These are phyloP conservation scores for Palythoa caribaeorum DNA, from an alignment of 92 coral and sea anemone species.

Conservation along the genomic window DNA sequence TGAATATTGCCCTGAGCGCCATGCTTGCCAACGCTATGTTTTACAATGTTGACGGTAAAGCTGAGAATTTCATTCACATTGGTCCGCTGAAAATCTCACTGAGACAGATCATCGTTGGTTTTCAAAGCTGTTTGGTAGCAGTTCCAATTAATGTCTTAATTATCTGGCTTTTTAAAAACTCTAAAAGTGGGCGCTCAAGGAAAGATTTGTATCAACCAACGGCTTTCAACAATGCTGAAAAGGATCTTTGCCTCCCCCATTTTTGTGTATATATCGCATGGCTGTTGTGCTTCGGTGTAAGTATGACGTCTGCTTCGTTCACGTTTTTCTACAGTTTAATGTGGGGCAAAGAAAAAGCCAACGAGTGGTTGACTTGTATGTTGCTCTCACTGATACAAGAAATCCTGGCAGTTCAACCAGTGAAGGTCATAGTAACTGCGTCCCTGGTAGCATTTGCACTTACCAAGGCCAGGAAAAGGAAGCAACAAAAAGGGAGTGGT, in stretches of 20 bases:
- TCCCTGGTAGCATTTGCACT: slow-evolving; percentile 38
- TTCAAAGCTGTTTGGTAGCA: slow-evolving; percentile 67
- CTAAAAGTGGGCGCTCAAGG: neutral
- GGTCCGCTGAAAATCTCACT: slow-evolving; percentile 64
- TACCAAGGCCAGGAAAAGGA: neutral
- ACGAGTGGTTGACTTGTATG: slow-evolving; percentile 70
- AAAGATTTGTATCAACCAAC: neutral
- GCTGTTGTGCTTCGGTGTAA: slow-evolving; percentile 57
- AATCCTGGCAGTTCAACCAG: slow-evolving; percentile 63
- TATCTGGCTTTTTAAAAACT: slow-evolving; percentile 44
- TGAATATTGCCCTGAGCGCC: slow-evolving; percentile 53
- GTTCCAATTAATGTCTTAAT: slow-evolving; percentile 68
- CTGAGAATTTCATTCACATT: slow-evolving; percentile 35
- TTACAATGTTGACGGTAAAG: slow-evolving; percentile 54
- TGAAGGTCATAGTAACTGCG: slow-evolving; percentile 56
- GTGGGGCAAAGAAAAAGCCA: slow-evolving; percentile 57
- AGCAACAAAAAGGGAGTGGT: neutral
- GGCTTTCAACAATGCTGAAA: neutral
- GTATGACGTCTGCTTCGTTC: slow-evolving; percentile 56
- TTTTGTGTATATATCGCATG: slow-evolving; percentile 71
- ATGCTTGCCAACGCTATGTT: slow-evolving; percentile 79
- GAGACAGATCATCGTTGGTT: slow-evolving; percentile 61
- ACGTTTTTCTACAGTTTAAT: slow-evolving; percentile 58
- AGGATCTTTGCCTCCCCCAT: slow-evolving; percentile 58
- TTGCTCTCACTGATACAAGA: slow-evolving; percentile 59